A percentile compares a stretch with the other conserved stretches of the same genome.
Evolutionary conservation across 2,888 invertebrate genomes (phyloP).

Genomic region (Ophraella communa): DNA sequence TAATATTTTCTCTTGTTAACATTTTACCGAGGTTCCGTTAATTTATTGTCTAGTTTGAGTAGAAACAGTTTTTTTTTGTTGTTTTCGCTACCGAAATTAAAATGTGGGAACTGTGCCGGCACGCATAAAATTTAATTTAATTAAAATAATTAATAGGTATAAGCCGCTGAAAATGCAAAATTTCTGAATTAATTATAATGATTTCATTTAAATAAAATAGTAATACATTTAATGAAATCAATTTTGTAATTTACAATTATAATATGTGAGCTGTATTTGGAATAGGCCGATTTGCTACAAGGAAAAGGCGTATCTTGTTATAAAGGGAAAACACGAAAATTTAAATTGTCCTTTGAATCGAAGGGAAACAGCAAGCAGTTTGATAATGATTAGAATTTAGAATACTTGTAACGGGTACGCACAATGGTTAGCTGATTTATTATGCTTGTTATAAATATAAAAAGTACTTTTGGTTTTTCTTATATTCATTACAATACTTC

Average conservation of each 20-base stretch:
- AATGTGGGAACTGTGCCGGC: conserved; percentile 9
- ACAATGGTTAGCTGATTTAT: not conserved
- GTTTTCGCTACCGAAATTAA: not conserved
- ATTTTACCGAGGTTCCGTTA: not conserved
- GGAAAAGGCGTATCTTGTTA: conserved; percentile 51
- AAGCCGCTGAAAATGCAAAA: conserved; percentile 32
- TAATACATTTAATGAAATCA: conserved; percentile 42
- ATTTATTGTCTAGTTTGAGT: conserved; percentile 2
- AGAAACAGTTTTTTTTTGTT: conserved; percentile 5
- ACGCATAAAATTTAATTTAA: conserved; percentile 26
- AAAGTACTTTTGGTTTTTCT: too few relatives aligned
- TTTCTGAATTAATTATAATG: conserved; percentile 32
- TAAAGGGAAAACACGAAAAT: conserved; percentile 47
- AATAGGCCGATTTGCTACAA: conserved; percentile 45
- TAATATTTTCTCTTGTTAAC: conserved; percentile 13
- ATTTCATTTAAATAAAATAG: conserved; percentile 33
- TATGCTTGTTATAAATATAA: not conserved
- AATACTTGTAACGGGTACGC: not conserved
- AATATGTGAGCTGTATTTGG: conserved; percentile 42
- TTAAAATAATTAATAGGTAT: conserved; percentile 32
- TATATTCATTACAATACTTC: too few relatives aligned
- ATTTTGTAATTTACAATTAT: conserved; percentile 47
- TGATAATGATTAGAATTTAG: conserved; percentile 17
- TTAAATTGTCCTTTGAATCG: conserved; percentile 45
- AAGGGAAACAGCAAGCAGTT: conserved; percentile 29